Evolutionary conservation across 2,113 vertebrate genomes (phyloP).

Genomic region (Barnardius zonarius): DNA sequence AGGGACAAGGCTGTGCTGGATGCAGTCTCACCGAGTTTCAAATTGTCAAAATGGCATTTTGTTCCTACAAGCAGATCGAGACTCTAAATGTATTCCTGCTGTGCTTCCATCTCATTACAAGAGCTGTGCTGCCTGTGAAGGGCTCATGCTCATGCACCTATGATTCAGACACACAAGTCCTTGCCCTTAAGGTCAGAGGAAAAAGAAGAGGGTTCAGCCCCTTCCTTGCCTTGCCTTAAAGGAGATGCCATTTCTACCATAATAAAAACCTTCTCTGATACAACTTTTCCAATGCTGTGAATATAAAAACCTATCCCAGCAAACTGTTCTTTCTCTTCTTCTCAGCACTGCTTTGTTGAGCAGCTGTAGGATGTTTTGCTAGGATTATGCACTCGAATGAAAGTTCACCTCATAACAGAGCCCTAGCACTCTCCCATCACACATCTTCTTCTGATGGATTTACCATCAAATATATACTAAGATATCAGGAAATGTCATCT

Average conservation of each 20-base stretch:
- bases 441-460: background rate
- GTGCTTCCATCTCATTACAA: background rate
- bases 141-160: background rate
- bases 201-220: background rate
- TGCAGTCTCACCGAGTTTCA: background rate
- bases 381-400: background rate
- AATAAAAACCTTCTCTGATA: background rate
- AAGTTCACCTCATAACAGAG: background rate
- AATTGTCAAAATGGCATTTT: conserved; percentile 10
- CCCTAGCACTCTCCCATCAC: background rate
- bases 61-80: background rate
- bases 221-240: background rate
- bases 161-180: background rate
- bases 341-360: background rate
- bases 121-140: background rate
- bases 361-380: background rate
- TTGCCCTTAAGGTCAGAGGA: background rate
- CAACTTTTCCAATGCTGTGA: background rate
- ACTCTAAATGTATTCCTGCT: background rate
- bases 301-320: background rate
- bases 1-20: background rate
- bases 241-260: background rate
- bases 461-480: background rate
- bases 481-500: background rate
- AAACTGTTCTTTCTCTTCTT: background rate